Conservation (phyloP, 2,113 vertebrate genomes). For the Cranoglanis bouderius region DNA sequence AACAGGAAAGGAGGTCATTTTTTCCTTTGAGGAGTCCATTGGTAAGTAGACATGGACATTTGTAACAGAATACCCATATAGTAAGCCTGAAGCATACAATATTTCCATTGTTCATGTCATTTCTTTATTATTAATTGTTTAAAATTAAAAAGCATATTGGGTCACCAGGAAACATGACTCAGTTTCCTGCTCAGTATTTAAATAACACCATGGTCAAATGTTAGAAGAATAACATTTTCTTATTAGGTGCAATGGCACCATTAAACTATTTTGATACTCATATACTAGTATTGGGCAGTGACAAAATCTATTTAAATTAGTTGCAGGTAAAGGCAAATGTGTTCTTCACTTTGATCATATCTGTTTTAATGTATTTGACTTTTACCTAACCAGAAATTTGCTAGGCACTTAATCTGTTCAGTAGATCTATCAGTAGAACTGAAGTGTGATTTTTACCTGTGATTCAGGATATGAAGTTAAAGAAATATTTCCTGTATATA, state of each 20-base stretch:
- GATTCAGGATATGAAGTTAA: no score
- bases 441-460: no score
- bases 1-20: conserved; percentile 83
- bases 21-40: conserved; percentile 96
- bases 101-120: not conserved
- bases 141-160: not conserved
- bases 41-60: conserved; percentile 69
- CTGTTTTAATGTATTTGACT: not conserved
- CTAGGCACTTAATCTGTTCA: not conserved
- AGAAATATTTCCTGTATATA: not conserved
- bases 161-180: not conserved
- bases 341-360: not conserved
- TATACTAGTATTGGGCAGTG: not conserved
- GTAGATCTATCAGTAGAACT: not conserved
- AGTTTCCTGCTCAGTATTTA: not conserved
- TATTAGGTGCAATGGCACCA: not conserved
- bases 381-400: not conserved
- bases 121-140: not conserved
- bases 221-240: not conserved
- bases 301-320: not conserved
- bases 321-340: not conserved
- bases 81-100: not conserved
- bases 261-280: not conserved
- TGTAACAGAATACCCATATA: not conserved
- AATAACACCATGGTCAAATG: not conserved